Base-by-base conservation (phyloP, 2,888 invertebrate genomes). In the Caenorhabditis plicata region DNA sequence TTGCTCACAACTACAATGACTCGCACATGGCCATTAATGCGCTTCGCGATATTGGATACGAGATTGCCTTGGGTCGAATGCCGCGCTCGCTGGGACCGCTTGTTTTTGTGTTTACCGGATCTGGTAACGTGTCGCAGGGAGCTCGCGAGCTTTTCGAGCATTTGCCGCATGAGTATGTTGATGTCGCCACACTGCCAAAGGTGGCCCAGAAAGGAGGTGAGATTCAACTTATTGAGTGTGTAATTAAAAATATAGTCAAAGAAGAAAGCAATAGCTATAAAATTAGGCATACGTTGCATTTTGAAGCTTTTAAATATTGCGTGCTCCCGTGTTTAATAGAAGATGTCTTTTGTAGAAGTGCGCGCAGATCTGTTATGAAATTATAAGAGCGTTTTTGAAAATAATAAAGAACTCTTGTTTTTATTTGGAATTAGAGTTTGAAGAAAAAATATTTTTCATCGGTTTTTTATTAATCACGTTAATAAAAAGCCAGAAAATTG, bases 21-120 rank as follows among this genome's bases (percentile, higher is more conserved):
- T 93, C 92, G 0, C 92, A 92, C 74, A 94, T 95, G 92, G 96
- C 96, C 0, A 87, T 91, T 23, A 96, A 98, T 82, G 92, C 95
- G 0, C 90, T 99, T 35, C 86, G 98, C 17, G 98, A 98, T 82
- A 92, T 94, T n/a, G 98, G 98, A 0, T 99, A 99, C 82, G 96
- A 98, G 84, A 92, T 99, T 41, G 88, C 96, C 0, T 84, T 99
- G 45, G 90, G 87, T 48, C 88, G 92, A 85, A 91, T 99, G 92
- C 98, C 98, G 1, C 90, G 69, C 25, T 96, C 96, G 0, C 88
- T 99, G 43, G 98, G 98, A 2, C 96, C 96, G 0, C 84, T 98
- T 43, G 94, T 94, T 0, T 93, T 98, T 82, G 90, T 99, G 0
- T 99, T 99, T 81, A 94, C 96, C 8, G 98, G 98, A 7, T 90